phyloP scores from a whole-genome alignment of 2,888 invertebrate species.

The Xestoiulus laeticollis region DNA sequence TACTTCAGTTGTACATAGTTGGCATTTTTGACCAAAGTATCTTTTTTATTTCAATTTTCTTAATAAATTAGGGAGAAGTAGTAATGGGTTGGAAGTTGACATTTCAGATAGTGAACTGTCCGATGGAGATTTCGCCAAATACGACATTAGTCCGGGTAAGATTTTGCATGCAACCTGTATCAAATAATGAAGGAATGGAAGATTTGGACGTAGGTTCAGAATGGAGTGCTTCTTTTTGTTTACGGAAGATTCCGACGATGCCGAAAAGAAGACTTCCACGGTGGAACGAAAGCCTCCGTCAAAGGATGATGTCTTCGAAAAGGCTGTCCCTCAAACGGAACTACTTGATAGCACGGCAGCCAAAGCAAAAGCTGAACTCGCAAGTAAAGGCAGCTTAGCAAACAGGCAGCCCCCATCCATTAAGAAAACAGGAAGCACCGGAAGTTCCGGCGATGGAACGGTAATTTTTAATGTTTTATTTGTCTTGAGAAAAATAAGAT shows the following conservation, averaged over 20 bases:
- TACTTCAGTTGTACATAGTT: not conserved
- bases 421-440: conserved; percentile 58
- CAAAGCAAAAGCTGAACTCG: conserved; percentile 86
- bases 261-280: conserved; percentile 74
- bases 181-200: not conserved
- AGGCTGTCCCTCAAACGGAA: conserved; percentile 86
- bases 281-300: conserved; percentile 72
- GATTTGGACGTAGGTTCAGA: conserved; percentile 12
- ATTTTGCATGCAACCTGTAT: conserved; percentile 37
- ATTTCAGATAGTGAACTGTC: conserved; percentile 87
- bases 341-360: conserved; percentile 87
- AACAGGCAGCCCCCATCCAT: conserved; percentile 69
- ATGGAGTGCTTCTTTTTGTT: conserved; percentile 35
- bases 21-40: not conserved
- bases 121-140: conserved; percentile 76
- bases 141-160: conserved; percentile 57
- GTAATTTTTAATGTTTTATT: conserved; percentile 28
- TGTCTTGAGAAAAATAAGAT: too few species aligned
- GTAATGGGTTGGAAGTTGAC: conserved; percentile 72
- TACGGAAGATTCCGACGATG: conserved; percentile 67
- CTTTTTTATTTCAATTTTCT: conserved; percentile 51
- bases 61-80: conserved; percentile 48
- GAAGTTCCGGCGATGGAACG: conserved; percentile 56
- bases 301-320: conserved; percentile 77
- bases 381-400: conserved; percentile 75